Conservation (phyloP, 2,113 vertebrate species). For the Eonycteris spelaea region DNA sequence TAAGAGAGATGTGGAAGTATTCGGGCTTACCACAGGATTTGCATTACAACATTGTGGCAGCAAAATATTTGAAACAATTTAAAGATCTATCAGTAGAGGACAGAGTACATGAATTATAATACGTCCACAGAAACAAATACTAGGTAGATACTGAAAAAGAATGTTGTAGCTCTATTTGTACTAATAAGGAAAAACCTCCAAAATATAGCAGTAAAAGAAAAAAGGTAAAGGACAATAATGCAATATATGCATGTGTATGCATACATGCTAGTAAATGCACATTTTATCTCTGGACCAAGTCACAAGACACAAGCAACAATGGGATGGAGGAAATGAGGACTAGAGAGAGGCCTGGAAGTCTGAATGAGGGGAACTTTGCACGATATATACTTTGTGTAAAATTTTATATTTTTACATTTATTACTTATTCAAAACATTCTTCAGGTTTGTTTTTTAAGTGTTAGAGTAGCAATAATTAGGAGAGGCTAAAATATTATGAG, state of each 20-base stretch:
- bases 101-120: background rate
- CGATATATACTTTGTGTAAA: background rate
- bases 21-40: background rate
- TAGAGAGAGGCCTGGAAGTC: background rate
- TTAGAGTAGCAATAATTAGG: background rate
- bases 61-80: slow-evolving; percentile 29
- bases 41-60: background rate
- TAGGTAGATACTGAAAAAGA: background rate
- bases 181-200: background rate
- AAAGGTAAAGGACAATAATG: background rate
- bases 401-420: slow-evolving; percentile 19
- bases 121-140: slow-evolving; percentile 37
- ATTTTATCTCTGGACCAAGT: background rate
- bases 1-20: background rate
- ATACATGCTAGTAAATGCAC: background rate
- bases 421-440: slow-evolving; percentile 34
- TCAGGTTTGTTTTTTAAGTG: background rate
- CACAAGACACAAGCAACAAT: background rate
- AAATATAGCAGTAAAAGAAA: background rate
- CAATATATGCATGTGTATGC: background rate
- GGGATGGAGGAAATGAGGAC: background rate
- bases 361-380: background rate
- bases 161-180: background rate
- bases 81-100: background rate
- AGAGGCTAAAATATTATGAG: background rate